A percentile compares a stretch with the other conserved stretches of the same genome.
These are phyloP conservation scores for Gasteruption jaculator DNA, from an alignment of 2,888 invertebrate genomes.

Conservation along the genomic window DNA sequence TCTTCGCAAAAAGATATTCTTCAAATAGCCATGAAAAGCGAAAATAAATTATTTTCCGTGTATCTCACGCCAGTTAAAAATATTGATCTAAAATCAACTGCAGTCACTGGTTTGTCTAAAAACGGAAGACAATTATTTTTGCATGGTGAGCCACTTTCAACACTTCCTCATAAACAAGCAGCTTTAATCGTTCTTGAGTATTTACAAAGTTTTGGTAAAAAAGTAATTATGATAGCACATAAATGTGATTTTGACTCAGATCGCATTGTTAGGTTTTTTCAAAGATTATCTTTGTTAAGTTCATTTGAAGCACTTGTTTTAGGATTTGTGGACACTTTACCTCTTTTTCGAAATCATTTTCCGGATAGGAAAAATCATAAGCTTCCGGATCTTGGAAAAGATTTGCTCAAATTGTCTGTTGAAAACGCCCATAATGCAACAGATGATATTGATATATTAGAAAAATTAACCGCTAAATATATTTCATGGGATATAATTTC, in stretches of 20 bases:
- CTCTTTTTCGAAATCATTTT: constrained; percentile 5
- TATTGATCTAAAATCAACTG: constrained; percentile 3
- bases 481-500: no score
- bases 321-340: constrained; percentile 13
- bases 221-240: constrained; percentile 16
- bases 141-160: constrained; percentile 9
- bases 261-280: constrained; percentile 5
- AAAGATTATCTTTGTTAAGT: neutral
- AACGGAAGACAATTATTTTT: constrained; percentile 7
- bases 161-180: constrained; percentile 4
- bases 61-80: constrained; percentile 12
- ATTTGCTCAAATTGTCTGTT: constrained; percentile 1
- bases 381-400: constrained; percentile 4
- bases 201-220: constrained; percentile 6
- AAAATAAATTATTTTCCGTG: constrained; percentile 1
- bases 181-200: constrained; percentile 4
- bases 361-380: constrained; percentile 4
- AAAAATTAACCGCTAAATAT: neutral
- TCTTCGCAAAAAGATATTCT: constrained; percentile 9
- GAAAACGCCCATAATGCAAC: constrained; percentile 6
- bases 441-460: neutral
- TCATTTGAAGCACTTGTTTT: neutral
- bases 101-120: constrained; percentile 10
- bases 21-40: constrained; percentile 14
- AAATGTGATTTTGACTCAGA: constrained; percentile 17